A percentile compares a stretch with the other conserved stretches of the same genome.
Conservation (phyloP, 1,140 invertebrate species). For the Microplitis mediator region DNA sequence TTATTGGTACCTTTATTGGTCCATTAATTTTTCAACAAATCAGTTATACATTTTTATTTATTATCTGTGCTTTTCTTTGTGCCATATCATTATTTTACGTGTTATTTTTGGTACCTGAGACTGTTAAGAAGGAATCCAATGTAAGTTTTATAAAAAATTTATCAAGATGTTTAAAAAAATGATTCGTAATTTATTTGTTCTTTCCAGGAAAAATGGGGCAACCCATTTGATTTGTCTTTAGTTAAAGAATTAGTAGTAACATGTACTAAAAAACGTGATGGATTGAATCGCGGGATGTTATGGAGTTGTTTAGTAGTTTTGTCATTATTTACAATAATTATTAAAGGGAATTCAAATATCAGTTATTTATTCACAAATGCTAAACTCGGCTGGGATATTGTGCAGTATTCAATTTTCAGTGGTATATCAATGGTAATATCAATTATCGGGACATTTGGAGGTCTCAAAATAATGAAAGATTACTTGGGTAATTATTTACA, state of each 20-base stretch:
- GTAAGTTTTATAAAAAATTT: conserved; percentile 19
- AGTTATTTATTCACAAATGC: conserved; percentile 70
- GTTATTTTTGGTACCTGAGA: conserved; percentile 47
- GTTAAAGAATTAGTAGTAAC: conserved; percentile 67
- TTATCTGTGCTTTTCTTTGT: conserved; percentile 40
- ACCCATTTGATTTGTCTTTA: conserved; percentile 65
- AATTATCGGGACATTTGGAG: conserved; percentile 30
- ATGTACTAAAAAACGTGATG: conserved; percentile 66
- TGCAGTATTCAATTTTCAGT: conserved; percentile 59
- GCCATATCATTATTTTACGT: conserved; percentile 50
- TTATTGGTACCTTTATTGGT: conserved; percentile 66
- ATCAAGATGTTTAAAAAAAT: background rate
- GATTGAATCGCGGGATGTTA: conserved; percentile 67
- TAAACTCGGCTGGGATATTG: conserved; percentile 71
- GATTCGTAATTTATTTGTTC: background rate
- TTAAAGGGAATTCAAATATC: conserved; percentile 64
- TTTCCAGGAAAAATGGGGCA: conserved; percentile 52
- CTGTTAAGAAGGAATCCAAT: conserved; percentile 13
- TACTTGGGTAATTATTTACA: background rate
- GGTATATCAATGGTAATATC: conserved; percentile 28
- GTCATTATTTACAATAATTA: conserved; percentile 63
- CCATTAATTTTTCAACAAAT: conserved; percentile 59
- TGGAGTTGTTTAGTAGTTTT: conserved; percentile 67
- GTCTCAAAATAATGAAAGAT: conserved; percentile 25
- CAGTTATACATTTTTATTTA: conserved; percentile 58